phyloP scores from a whole-genome alignment of 1,140 invertebrate species.

The Apolygus lucorum region DNA sequence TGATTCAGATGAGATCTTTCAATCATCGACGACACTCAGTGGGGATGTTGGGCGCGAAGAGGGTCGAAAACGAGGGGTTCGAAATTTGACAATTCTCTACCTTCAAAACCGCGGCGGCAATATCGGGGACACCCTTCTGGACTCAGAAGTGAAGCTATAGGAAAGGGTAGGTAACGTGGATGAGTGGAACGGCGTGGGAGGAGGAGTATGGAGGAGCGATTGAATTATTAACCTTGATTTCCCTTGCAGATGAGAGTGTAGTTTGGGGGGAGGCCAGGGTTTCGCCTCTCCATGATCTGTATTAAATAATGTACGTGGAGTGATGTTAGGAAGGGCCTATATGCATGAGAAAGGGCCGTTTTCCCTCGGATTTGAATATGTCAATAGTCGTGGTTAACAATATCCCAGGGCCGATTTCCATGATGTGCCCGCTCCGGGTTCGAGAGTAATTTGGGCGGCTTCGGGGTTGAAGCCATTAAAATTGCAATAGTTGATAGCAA shows the following conservation, averaged over 20 bases:
- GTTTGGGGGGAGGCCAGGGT: neutral
- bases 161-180: neutral
- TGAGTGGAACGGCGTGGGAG: neutral
- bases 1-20: neutral
- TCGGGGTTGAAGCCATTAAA: conserved; percentile 2
- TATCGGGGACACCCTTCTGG: neutral
- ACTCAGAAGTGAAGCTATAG: neutral
- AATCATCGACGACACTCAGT: neutral
- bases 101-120: neutral
- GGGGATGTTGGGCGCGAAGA: neutral
- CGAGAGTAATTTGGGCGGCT: conserved; percentile 9
- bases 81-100: neutral
- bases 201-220: neutral
- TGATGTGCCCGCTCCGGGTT: neutral
- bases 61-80: neutral
- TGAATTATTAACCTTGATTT: conserved; percentile 19
- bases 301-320: conserved; percentile 17
- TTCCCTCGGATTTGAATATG: conserved; percentile 15
- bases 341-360: conserved; percentile 17
- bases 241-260: conserved; percentile 20
- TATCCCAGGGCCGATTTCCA: conserved; percentile 16
- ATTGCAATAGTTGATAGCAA: conserved; percentile 3
- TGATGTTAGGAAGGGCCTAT: neutral
- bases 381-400: conserved; percentile 19
- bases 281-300: neutral